A percentile compares a stretch with the other conserved stretches of the same genome.
Conservation (phyloP, 2,797 vertebrate genomes). For the Leptodactylus fallax region DNA sequence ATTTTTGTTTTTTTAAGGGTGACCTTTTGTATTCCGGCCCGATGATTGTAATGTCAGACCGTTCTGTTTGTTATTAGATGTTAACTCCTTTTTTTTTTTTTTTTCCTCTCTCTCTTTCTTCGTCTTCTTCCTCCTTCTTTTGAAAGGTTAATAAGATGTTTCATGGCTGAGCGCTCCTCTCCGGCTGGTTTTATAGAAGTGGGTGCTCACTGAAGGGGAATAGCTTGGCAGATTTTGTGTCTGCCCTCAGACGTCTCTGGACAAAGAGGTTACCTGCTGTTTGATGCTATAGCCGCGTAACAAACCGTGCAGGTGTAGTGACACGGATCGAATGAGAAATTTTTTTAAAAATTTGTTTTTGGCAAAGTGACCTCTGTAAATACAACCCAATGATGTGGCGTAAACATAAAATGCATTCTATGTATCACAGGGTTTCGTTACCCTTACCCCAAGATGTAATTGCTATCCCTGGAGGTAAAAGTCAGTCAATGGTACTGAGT, state of each 20-base stretch:
- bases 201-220: constrained; percentile 41
- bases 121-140: not conserved
- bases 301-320: constrained; percentile 26
- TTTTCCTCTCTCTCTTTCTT: not conserved
- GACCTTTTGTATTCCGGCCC: not conserved
- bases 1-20: not conserved
- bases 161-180: constrained; percentile 21
- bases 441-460: constrained; percentile 76
- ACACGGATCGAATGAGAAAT: constrained; percentile 26
- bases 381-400: not conserved
- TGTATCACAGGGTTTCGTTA: too few relatives aligned
- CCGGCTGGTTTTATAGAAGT: constrained; percentile 24
- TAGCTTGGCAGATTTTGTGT: constrained; percentile 22
- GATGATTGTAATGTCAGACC: not conserved
- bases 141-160: constrained; percentile 49
- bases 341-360: not conserved
- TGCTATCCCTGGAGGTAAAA: constrained; percentile 78
- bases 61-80: not conserved
- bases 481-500: constrained; percentile 78
- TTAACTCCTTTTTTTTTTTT: constrained; percentile 12
- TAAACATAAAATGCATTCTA: constrained; percentile 62
- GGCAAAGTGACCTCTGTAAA: constrained; percentile 8
- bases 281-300: constrained; percentile 32
- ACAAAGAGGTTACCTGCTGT: constrained; percentile 57
- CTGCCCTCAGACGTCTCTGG: constrained; percentile 44